Evolutionary conservation across 2,113 vertebrate genomes (phyloP).

Genomic region (Sciurus niger): DNA sequence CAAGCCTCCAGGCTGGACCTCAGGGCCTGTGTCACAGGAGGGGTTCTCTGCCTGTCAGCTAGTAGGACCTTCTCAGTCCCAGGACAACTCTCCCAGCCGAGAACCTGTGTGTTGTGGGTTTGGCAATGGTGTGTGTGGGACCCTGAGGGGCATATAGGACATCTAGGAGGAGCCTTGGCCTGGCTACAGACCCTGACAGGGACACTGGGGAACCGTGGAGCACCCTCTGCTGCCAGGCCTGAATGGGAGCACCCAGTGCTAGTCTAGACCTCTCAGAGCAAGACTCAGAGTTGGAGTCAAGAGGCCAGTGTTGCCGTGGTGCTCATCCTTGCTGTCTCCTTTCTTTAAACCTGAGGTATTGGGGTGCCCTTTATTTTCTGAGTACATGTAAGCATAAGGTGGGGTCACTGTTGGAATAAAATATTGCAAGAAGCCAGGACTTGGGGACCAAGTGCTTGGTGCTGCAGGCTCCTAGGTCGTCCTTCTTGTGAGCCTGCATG

Average conservation of each 20-base stretch:
- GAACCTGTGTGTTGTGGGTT: rapidly evolving
- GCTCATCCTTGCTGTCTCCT: neutral
- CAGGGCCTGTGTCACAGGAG: no score
- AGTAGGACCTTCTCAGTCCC: neutral
- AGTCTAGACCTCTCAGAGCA: neutral
- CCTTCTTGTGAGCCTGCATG: neutral
- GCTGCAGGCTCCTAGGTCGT: neutral
- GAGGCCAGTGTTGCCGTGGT: no score
- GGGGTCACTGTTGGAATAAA: neutral
- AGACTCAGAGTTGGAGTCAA: no score
- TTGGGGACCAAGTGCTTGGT: neutral
- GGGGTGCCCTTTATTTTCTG: neutral
- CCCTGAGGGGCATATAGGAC: no score
- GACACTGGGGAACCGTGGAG: rapidly evolving
- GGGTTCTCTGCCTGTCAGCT: neutral
- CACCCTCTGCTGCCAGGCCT: neutral
- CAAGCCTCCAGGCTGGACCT: no score
- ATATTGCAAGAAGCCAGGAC: neutral
- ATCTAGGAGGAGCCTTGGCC: neutral
- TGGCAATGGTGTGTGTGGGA: rapidly evolving
- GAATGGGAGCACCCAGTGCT: neutral
- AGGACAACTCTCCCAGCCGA: neutral
- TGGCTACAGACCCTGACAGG: no score
- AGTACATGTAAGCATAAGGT: neutral
- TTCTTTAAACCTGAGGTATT: neutral